phyloP scores from a whole-genome alignment of 2,888 invertebrate genomes.

The Bombylius discolor region DNA sequence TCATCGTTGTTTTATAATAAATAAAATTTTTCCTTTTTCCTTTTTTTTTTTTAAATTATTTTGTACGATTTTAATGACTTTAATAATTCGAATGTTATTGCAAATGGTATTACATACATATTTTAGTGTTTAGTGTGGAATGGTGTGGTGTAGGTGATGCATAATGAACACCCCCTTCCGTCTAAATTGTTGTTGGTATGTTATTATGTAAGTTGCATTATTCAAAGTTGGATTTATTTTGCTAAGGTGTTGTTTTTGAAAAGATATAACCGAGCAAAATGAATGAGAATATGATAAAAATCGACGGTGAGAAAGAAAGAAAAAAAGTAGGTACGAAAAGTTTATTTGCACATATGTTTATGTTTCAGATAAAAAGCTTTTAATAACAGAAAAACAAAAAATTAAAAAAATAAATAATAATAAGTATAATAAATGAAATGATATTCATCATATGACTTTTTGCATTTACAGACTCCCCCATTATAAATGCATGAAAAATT shows the following conservation, averaged over 20 bases:
- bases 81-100: constrained; percentile 1
- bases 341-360: not conserved
- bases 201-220: not conserved
- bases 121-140: too few relatives aligned
- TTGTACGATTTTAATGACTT: constrained; percentile 5
- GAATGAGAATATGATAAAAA: too few relatives aligned
- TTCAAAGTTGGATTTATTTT: too few relatives aligned
- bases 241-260: too few relatives aligned
- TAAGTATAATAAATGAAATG: not conserved
- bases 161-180: too few relatives aligned
- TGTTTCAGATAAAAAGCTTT: constrained; percentile 7
- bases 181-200: too few relatives aligned
- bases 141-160: too few relatives aligned
- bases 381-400: not conserved
- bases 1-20: too few relatives aligned
- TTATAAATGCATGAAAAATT: constrained; percentile 7
- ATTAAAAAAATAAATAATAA: too few relatives aligned
- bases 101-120: too few relatives aligned
- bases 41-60: constrained; percentile 1
- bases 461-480: not conserved
- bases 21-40: not conserved
- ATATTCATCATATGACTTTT: constrained; percentile 5
- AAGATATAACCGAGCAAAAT: too few relatives aligned
- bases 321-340: not conserved
- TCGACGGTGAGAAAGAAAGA: too few relatives aligned